Evolutionary conservation across 2,888 invertebrate species (phyloP).

Genomic region (Busseola fusca): DNA sequence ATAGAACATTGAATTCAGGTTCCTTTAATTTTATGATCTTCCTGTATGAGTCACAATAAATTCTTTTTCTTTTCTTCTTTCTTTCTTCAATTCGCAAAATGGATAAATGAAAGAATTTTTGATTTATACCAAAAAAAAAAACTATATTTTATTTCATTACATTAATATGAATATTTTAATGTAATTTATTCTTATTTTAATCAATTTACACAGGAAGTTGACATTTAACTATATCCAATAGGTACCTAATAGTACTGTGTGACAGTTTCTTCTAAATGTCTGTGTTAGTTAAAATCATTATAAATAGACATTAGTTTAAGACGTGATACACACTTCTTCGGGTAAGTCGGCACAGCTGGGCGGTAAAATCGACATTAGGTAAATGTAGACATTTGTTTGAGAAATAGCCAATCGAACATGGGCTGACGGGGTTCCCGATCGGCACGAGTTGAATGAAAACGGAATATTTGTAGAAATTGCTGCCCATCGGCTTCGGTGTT

Average conservation of each 20-base stretch:
- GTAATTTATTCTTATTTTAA: neutral
- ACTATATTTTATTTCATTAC: conserved; percentile 15
- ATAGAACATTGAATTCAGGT: conserved; percentile 58
- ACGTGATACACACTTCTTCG: neutral
- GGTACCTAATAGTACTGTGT: neutral
- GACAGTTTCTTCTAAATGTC: neutral
- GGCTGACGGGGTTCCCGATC: too few species aligned
- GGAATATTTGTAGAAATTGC: neutral
- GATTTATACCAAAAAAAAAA: neutral
- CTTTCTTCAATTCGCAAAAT: too few species aligned
- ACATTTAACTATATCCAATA: neutral
- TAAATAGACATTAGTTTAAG: neutral
- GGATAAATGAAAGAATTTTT: conserved; percentile 10
- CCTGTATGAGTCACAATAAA: too few species aligned
- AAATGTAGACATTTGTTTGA: neutral
- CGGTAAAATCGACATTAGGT: neutral
- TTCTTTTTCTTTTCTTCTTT: too few species aligned
- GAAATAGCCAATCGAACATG: neutral
- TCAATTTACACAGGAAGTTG: neutral
- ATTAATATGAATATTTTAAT: neutral
- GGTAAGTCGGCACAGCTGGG: neutral
- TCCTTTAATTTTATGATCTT: too few species aligned
- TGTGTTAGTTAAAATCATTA: neutral
- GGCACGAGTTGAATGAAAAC: neutral
- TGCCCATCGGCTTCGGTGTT: neutral